Conservation (phyloP, 2,113 vertebrate genomes). For the Poeciliopsis retropinna region DNA sequence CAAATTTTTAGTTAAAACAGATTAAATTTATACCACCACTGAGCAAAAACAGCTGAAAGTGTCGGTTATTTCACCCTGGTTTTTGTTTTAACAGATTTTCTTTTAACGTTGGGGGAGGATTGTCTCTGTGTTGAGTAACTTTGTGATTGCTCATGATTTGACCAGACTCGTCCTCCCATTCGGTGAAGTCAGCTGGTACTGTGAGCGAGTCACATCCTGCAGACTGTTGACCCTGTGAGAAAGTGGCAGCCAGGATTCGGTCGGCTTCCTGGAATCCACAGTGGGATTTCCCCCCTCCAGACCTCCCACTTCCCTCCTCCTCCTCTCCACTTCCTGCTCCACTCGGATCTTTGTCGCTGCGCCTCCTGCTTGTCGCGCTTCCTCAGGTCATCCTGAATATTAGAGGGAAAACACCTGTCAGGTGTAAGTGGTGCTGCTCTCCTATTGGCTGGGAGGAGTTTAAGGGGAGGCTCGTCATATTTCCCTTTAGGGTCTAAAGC, state of each 20-base stretch:
- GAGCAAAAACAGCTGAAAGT: not conserved
- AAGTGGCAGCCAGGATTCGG: constrained; percentile 33
- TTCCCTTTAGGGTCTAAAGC: constrained; percentile 40
- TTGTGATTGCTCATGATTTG: not conserved
- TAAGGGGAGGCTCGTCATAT: constrained; percentile 38
- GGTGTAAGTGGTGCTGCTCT: constrained; percentile 49
- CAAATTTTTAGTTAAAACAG: not conserved
- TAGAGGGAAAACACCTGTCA: constrained; percentile 40
- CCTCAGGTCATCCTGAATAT: constrained; percentile 5
- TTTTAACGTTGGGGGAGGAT: not conserved
- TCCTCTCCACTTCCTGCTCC: not conserved
- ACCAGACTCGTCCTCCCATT: not conserved
- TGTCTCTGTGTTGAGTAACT: not conserved
- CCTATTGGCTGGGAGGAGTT: constrained; percentile 45
- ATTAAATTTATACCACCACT: not conserved
- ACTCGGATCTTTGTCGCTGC: not conserved
- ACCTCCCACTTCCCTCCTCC: not conserved
- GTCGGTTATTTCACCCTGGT: not conserved
- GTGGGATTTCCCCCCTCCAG: constrained; percentile 28
- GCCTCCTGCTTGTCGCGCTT: constrained; percentile 1
- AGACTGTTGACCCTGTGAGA: constrained; percentile 48
- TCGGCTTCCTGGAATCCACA: constrained; percentile 66
- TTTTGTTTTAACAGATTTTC: not conserved
- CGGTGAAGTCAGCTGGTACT: not conserved
- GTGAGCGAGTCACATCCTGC: constrained; percentile 60